phyloP scores from a whole-genome alignment of 2,888 invertebrate genomes.

The Acleris cristana region DNA sequence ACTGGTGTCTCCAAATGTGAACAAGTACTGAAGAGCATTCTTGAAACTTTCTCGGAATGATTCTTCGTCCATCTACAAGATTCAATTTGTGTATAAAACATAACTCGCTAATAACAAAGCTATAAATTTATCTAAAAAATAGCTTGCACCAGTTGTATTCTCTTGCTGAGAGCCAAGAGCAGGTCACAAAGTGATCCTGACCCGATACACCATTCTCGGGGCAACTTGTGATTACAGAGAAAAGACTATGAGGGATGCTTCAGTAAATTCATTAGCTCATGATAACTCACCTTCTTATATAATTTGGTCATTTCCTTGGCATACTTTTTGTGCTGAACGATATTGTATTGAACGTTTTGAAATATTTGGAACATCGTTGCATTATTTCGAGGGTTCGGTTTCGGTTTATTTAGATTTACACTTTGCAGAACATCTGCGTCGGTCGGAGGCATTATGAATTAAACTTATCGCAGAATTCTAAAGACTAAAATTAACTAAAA shows the following conservation, averaged over 20 bases:
- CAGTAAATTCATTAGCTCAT: too few relatives aligned
- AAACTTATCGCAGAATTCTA: background rate
- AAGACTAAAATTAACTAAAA: background rate
- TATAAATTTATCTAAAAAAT: background rate
- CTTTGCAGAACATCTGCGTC: constrained; percentile 55
- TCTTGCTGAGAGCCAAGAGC: too few relatives aligned
- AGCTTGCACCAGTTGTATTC: background rate
- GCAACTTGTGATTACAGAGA: too few relatives aligned
- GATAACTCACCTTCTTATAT: constrained; percentile 83
- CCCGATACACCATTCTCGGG: too few relatives aligned
- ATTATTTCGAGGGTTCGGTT: constrained; percentile 75
- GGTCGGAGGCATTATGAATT: constrained; percentile 59
- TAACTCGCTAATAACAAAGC: too few relatives aligned
- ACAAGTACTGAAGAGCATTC: constrained; percentile 85
- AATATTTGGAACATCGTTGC: constrained; percentile 82
- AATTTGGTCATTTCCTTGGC: constrained; percentile 85
- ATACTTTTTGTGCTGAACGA: constrained; percentile 86
- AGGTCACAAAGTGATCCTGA: too few relatives aligned
- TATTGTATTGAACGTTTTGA: constrained; percentile 85
- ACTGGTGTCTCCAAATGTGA: constrained; percentile 87
- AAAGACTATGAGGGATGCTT: too few relatives aligned
- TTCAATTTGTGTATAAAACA: too few relatives aligned
- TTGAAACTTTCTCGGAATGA: constrained; percentile 86
- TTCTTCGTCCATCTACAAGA: constrained; percentile 71
- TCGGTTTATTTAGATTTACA: constrained; percentile 44